Conservation (phyloP, 30 jellyfish, hydroid and myxozoan genomes). For the Rhopilema esculentum region DNA sequence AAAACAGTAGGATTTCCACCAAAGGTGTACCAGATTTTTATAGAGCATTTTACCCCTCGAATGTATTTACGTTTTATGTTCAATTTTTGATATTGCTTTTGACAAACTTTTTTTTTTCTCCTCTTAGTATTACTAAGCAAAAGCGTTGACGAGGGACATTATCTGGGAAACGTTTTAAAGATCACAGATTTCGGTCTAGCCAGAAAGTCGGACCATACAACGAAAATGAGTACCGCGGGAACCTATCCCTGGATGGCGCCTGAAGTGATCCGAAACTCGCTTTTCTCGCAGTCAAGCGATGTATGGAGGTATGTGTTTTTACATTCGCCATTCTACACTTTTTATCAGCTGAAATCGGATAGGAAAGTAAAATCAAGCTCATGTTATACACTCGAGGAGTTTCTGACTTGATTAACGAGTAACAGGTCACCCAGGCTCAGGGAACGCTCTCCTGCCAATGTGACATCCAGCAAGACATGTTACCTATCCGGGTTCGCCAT, state of each 20-base stretch:
- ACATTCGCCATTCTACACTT: background rate
- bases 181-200: constrained; percentile 99
- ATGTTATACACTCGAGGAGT: background rate
- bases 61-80: too few relatives aligned
- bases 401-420: background rate
- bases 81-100: too few relatives aligned
- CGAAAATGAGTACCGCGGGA: constrained; percentile 99
- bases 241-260: constrained; percentile 99
- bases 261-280: constrained; percentile 95
- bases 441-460: background rate
- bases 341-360: background rate
- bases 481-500: too few relatives aligned
- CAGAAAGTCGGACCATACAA: constrained; percentile 97
- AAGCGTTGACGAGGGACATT: constrained; percentile 87
- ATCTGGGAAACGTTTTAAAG: constrained; percentile 81
- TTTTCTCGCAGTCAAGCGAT: constrained; percentile 95
- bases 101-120: too few relatives aligned
- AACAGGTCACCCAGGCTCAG: background rate
- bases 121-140: constrained; percentile 87
- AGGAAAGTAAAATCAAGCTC: background rate
- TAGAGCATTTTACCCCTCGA: too few relatives aligned
- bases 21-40: too few relatives aligned
- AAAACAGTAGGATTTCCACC: too few relatives aligned
- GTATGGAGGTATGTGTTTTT: constrained; percentile 90
- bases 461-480: too few relatives aligned